A percentile compares a stretch with the other conserved stretches of the same genome.
phyloP scores from a whole-genome alignment of 2,888 invertebrate species.

The Siphonodentalium dalli region DNA sequence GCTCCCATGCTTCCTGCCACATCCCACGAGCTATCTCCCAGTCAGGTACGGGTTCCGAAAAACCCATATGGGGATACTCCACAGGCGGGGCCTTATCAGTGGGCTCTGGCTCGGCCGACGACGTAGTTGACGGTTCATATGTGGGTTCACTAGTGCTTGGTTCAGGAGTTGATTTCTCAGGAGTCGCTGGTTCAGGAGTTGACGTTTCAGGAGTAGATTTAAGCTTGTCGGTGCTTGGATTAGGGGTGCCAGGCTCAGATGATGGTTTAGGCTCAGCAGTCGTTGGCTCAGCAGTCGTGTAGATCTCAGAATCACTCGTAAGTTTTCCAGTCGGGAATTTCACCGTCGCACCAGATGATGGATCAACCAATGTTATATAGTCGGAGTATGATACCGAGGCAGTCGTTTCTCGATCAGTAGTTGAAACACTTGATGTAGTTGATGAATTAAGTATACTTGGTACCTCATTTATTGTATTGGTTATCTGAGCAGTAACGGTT shows the following conservation, averaged over 20 bases:
- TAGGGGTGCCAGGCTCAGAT: slow-evolving; percentile 8
- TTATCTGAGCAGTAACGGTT: too few species aligned
- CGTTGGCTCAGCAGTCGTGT: slow-evolving; percentile 18
- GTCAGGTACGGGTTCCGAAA: slow-evolving; percentile 57
- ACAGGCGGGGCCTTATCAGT: slow-evolving; percentile 29
- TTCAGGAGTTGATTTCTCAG: slow-evolving; percentile 1
- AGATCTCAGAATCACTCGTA: neutral
- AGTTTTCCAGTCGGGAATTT: neutral
- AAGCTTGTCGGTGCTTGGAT: neutral
- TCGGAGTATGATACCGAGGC: too few species aligned
- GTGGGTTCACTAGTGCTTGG: neutral
- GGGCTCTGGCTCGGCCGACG: slow-evolving; percentile 19
- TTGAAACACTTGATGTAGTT: too few species aligned
- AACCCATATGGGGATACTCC: slow-evolving; percentile 10
- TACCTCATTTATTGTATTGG: too few species aligned
- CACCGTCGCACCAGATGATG: too few species aligned
- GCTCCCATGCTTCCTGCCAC: slow-evolving; percentile 83
- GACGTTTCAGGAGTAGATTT: slow-evolving; percentile 3
- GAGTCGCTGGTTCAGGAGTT: slow-evolving; percentile 12
- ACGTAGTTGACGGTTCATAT: slow-evolving; percentile 10
- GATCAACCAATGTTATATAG: too few species aligned
- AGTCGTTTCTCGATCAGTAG: too few species aligned
- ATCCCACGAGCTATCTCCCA: slow-evolving; percentile 50
- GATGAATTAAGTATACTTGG: too few species aligned
- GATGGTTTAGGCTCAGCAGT: slow-evolving; percentile 10